Conservation (phyloP, 2,113 vertebrate species). For the Elaphurus davidianus region DNA sequence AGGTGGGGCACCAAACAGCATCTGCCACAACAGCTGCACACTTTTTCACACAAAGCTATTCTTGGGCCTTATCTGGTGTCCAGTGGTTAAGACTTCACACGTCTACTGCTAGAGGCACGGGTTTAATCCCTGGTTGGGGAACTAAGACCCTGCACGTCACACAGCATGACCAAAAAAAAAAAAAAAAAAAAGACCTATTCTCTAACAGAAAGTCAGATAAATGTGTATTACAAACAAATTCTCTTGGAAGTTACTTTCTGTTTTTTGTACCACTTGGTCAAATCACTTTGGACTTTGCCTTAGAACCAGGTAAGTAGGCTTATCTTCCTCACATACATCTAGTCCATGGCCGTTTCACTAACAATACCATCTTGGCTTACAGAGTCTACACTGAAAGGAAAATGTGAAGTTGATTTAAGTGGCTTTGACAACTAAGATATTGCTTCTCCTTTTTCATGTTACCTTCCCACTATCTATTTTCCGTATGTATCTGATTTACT, state of each 20-base stretch:
- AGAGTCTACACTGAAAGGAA: not conserved
- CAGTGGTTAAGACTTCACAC: not conserved
- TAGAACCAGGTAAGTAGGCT: not conserved
- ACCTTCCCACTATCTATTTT: not conserved
- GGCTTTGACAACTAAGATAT: not conserved
- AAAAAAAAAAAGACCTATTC: not conserved
- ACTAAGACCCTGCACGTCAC: not conserved
- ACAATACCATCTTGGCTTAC: not conserved
- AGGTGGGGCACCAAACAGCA: not conserved
- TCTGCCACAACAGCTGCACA: not conserved
- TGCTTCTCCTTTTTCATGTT: not conserved
- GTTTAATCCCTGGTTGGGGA: not conserved
- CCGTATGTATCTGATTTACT: not conserved
- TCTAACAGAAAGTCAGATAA: not conserved
- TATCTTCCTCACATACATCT: not conserved
- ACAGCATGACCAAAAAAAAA: no score
- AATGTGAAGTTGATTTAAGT: constrained; percentile 32
- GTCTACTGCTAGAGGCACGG: not conserved
- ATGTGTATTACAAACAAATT: not conserved
- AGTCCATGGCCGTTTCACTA: not conserved
- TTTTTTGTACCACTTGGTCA: not conserved
- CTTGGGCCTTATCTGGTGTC: not conserved
- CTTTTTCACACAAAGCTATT: not conserved
- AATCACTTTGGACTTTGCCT: not conserved
- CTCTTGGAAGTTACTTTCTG: not conserved